Percentiles rank a stretch among this genome's conserved stretches.
Evolutionary conservation across 1,140 invertebrate genomes (phyloP).

Genomic region (Phenacoccus solenopsis): DNA sequence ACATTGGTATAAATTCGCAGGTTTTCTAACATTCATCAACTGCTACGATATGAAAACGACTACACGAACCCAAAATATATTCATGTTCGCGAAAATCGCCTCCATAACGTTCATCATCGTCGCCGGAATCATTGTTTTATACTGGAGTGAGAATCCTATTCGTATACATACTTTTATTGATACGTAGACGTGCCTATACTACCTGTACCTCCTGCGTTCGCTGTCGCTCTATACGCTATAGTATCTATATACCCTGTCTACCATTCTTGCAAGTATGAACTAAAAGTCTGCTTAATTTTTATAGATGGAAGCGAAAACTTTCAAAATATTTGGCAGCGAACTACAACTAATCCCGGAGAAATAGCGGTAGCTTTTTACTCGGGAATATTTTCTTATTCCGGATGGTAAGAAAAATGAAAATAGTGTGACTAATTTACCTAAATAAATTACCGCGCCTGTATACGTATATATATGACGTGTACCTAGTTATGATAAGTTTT

Average conservation of each 20-base stretch:
- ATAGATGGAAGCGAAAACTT: constrained; percentile 47
- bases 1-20: constrained; percentile 34
- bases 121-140: constrained; percentile 62
- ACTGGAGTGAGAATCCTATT: constrained; percentile 43
- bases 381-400: constrained; percentile 92
- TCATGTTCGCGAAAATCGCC: constrained; percentile 79
- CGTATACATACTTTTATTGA: background rate
- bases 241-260: no score
- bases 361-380: constrained; percentile 87
- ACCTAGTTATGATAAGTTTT: no score
- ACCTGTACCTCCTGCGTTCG: background rate
- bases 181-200: constrained; percentile 28
- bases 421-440: no score
- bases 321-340: constrained; percentile 59
- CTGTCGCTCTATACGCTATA: no score
- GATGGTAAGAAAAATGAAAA: constrained; percentile 65
- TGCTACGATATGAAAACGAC: constrained; percentile 77
- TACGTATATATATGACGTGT: no score
- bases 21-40: constrained; percentile 73
- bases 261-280: no score
- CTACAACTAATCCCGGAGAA: constrained; percentile 63
- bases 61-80: constrained; percentile 74
- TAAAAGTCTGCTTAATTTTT: no score
- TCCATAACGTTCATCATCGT: constrained; percentile 69
- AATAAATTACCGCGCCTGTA: no score